A percentile compares a stretch with the other conserved stretches of the same genome.
These are phyloP conservation scores for Acomys russatus DNA, from an alignment of 2,797 vertebrate genomes.

Conservation along the genomic window DNA sequence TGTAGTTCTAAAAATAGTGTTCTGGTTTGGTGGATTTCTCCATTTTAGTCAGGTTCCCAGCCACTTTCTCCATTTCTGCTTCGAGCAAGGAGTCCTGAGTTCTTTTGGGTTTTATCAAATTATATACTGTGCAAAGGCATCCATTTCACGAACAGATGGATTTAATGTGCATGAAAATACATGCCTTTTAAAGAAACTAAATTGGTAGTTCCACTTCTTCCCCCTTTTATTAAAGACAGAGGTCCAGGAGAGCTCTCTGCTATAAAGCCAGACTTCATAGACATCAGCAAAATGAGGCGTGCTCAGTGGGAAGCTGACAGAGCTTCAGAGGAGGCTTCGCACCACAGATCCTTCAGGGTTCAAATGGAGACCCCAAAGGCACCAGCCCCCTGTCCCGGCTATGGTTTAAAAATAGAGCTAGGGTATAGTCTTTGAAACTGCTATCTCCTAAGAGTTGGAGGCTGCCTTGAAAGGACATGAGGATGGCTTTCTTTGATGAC, in stretches of 20 bases:
- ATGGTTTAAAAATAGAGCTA: slow-evolving; percentile 28
- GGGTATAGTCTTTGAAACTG: neutral
- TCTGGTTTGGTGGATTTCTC: slow-evolving; percentile 57
- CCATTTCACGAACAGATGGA: slow-evolving; percentile 92
- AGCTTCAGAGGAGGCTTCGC: slow-evolving; percentile 87
- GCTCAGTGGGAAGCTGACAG: slow-evolving; percentile 88
- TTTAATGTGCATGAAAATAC: slow-evolving; percentile 93
- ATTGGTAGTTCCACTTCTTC: slow-evolving; percentile 93
- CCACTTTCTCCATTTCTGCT: slow-evolving; percentile 85
- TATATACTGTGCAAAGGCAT: slow-evolving; percentile 89
- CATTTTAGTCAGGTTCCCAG: slow-evolving; percentile 76
- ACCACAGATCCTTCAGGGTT: slow-evolving; percentile 81
- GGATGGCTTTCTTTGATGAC: slow-evolving; percentile 33
- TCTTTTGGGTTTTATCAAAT: slow-evolving; percentile 91
- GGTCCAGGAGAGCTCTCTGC: slow-evolving; percentile 83
- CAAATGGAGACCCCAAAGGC: slow-evolving; percentile 67
- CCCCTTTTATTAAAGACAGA: slow-evolving; percentile 92
- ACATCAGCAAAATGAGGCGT: slow-evolving; percentile 90
- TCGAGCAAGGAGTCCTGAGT: slow-evolving; percentile 85
- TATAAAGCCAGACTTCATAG: slow-evolving; percentile 89
- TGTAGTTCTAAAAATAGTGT: slow-evolving; percentile 84
- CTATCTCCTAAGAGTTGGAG: neutral
- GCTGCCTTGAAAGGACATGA: neutral
- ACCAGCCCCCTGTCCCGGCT: neutral
- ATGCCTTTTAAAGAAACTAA: slow-evolving; percentile 92